Conservation (phyloP, 2,888 invertebrate genomes). For the Saturnia pavonia region DNA sequence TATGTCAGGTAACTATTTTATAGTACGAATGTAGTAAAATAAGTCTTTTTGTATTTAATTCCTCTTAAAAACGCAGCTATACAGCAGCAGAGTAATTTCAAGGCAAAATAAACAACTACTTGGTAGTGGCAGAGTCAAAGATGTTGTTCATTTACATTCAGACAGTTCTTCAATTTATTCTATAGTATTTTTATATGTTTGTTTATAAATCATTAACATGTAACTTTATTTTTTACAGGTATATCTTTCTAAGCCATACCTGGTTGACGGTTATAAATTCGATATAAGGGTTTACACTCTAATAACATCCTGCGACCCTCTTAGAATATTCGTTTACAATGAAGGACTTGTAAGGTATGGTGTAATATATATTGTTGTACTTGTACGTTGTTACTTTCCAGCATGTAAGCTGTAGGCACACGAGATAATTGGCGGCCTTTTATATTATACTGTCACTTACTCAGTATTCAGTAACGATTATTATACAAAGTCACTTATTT, state of each 20-base stretch:
- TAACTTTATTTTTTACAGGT: conserved; percentile 52
- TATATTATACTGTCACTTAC: no score
- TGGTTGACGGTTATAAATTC: conserved; percentile 96
- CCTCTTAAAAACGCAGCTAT: no score
- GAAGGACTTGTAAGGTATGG: conserved; percentile 91
- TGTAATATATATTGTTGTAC: neutral
- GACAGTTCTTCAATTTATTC: no score
- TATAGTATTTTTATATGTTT: no score
- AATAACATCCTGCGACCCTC: conserved; percentile 94
- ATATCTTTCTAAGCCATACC: conserved; percentile 85
- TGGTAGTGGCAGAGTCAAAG: no score
- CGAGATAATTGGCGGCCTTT: no score
- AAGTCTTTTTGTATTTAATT: no score
- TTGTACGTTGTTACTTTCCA: neutral
- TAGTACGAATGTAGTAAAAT: neutral
- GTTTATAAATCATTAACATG: neutral
- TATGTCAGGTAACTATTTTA: conserved; percentile 87
- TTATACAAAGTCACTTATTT: no score
- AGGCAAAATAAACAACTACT: no score
- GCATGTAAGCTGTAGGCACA: no score
- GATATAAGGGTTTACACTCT: conserved; percentile 94
- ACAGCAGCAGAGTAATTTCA: no score
- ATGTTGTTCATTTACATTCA: neutral
- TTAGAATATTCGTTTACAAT: conserved; percentile 94
- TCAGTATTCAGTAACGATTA: no score